These are phyloP conservation scores for Drosophila fuyamai DNA, from an alignment of 1,140 invertebrate genomes.

Conservation along the genomic window DNA sequence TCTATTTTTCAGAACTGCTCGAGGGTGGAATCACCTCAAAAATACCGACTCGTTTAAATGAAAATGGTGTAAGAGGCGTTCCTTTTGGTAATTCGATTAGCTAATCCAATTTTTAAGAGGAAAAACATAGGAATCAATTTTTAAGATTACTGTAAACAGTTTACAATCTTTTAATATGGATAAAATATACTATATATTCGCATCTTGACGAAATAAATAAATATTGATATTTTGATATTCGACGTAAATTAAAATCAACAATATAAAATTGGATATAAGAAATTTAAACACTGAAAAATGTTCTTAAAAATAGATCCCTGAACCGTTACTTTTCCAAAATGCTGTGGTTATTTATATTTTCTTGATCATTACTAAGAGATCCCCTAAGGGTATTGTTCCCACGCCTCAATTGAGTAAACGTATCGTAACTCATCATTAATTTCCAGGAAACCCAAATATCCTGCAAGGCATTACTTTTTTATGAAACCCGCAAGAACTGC, in stretches of 20 bases:
- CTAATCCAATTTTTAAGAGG: background rate
- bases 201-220: too few species aligned
- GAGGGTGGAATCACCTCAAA: background rate
- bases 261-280: too few species aligned
- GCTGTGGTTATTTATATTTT: background rate
- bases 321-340: background rate
- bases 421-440: slow-evolving; percentile 34
- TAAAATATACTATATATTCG: too few species aligned
- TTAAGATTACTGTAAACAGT: background rate
- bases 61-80: slow-evolving; percentile 30
- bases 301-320: too few species aligned
- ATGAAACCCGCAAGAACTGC: slow-evolving; percentile 11
- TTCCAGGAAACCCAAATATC: slow-evolving; percentile 32
- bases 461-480: slow-evolving; percentile 32
- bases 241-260: too few species aligned
- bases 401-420: slow-evolving; percentile 18
- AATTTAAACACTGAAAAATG: too few species aligned
- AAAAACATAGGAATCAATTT: too few species aligned
- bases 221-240: too few species aligned
- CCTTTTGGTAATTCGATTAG: slow-evolving; percentile 46
- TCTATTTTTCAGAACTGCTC: background rate
- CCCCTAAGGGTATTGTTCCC: slow-evolving; percentile 6
- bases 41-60: slow-evolving; percentile 1
- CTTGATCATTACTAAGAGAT: background rate
- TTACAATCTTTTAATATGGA: background rate